These are phyloP conservation scores for Tragelaphus imberbis DNA, from an alignment of 2,113 vertebrate genomes.

Conservation along the genomic window DNA sequence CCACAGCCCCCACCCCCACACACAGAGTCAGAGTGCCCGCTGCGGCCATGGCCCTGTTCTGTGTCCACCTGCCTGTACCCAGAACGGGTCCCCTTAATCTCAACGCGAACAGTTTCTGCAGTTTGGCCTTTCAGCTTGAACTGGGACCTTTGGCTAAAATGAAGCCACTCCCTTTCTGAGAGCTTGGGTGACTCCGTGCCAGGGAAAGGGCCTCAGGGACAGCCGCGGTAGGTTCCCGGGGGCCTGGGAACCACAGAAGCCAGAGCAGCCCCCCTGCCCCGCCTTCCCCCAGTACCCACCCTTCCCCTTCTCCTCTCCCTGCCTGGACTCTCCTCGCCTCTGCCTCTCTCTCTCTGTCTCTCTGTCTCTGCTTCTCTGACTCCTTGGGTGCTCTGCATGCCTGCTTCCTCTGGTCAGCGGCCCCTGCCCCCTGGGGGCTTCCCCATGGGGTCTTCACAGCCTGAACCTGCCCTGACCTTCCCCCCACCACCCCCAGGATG, in stretches of 20 bases:
- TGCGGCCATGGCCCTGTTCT: fast-evolving
- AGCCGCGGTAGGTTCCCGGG: neutral
- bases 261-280: too few relatives aligned
- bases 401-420: neutral
- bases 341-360: neutral
- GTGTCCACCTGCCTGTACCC: neutral
- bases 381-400: neutral
- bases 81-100: neutral
- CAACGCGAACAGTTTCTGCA: fast-evolving
- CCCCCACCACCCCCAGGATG: fast-evolving
- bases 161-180: fast-evolving
- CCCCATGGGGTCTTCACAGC: neutral
- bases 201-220: neutral
- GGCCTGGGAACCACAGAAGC: too few relatives aligned
- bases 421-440: too few relatives aligned
- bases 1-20: neutral
- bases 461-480: neutral
- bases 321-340: fast-evolving
- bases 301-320: too few relatives aligned
- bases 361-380: neutral
- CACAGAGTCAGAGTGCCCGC: too few relatives aligned
- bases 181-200: fast-evolving
- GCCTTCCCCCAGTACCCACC: fast-evolving
- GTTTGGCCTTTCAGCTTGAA: too few relatives aligned
- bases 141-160: fast-evolving